Evolutionary conservation across 2,113 vertebrate genomes (phyloP).

Genomic region (Psittacara wagleri): DNA sequence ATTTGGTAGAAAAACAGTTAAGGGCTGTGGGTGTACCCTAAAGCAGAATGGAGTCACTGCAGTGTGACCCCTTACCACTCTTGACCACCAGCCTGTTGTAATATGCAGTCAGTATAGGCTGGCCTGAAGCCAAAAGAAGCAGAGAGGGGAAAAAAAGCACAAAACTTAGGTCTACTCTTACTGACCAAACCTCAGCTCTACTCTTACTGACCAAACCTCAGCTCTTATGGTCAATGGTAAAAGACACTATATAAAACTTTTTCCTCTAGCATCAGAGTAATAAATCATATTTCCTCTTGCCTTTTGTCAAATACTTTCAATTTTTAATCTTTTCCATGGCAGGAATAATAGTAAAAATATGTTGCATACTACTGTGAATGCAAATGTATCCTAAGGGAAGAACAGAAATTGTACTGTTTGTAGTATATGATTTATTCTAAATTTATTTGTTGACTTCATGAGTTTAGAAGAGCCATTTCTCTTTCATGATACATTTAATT

Average conservation of each 20-base stretch:
- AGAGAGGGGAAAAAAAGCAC: not conserved
- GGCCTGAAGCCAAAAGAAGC: not conserved
- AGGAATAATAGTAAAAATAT: not conserved
- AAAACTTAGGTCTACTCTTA: not conserved
- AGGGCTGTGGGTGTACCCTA: not conserved
- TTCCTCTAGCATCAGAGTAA: not conserved
- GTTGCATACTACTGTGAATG: not conserved
- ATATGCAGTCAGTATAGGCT: not conserved
- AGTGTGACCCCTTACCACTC: not conserved
- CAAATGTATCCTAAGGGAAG: not conserved
- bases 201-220: not conserved
- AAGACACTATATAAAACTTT: not conserved
- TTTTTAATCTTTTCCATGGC: not conserved
- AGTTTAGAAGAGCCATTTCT: not conserved
- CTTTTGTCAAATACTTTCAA: not conserved
- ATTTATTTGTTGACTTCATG: not conserved
- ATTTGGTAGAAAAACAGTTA: not conserved
- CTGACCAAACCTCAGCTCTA: not conserved
- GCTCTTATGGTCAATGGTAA: not conserved
- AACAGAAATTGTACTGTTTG: not conserved
- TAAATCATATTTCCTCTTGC: not conserved
- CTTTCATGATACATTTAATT: not conserved
- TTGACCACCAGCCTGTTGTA: not conserved
- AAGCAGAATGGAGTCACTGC: not conserved
- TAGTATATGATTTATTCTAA: not conserved